Evolutionary conservation across 2,113 vertebrate species (phyloP), one percentile per base, ranked within the genome.

Genomic region (Pampusana beccarii): DNA sequence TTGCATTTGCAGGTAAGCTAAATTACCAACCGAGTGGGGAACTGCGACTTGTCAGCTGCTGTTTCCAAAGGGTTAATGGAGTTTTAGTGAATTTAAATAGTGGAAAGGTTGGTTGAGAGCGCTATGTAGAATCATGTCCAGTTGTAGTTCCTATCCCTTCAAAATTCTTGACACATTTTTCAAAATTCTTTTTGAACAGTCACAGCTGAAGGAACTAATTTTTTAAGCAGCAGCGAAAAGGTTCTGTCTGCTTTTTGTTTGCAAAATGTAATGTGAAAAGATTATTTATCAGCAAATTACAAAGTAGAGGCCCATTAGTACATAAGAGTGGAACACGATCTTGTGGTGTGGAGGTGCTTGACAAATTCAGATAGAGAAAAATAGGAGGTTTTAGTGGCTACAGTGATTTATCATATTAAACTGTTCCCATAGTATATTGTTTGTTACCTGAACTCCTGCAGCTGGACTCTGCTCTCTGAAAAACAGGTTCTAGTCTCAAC

Each of bases 1-100:
- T 98, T 85, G 99, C 98, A 13, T 99, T 99, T 98, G 99, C 98
- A 97, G 99, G 99, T 99, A 97, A 98, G 97, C n/a, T 54, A 48
- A 77, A 79, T 75, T 82, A 62, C 62, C 21, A 42, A 6, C 33
- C 33, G 34, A 29, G 12, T 3, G 25, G 16, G 7, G 44, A 86
- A 24, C 21, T 70, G 23, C 14, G 6, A 11, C 19, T n/a, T 66
- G 26, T 19, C 18, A 84, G 16, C 24, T 81, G 16, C 3, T 3
- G 2, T 81, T 92, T 88, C 29, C 2, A 2, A 24, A 81, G 6
- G 16, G 8, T 60, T 74, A 20, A 40, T 72, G 34, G 40, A 33
- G 9, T 21, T 60, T 80, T 72, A 42, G 9, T 58, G 18, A 61
- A 40, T 65, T 10, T 65, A 57, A 56, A 16, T 17, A 64, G 25